phyloP scores from a whole-genome alignment of 1,140 invertebrate genomes.

The Drosophila willistoni region DNA sequence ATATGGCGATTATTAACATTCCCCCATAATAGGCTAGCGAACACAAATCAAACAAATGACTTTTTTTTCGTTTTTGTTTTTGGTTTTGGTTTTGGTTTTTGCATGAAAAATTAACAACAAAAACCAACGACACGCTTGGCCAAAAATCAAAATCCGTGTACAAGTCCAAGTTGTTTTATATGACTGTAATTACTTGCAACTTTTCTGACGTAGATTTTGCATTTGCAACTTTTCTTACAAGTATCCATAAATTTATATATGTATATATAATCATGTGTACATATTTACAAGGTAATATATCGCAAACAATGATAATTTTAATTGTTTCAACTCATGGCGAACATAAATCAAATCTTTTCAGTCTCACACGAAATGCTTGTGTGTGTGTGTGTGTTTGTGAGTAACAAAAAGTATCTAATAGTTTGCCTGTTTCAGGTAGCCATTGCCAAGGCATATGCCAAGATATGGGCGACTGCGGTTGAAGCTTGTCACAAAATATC shows the following conservation, averaged over 20 bases:
- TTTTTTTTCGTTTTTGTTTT: slow-evolving; percentile 10
- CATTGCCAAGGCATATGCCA: slow-evolving; percentile 36
- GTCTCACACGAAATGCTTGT: slow-evolving; percentile 32
- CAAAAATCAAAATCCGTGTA: background rate
- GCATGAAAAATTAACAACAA: slow-evolving; percentile 38
- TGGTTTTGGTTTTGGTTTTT: background rate
- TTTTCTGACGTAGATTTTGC: slow-evolving; percentile 27
- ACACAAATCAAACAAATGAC: slow-evolving; percentile 5
- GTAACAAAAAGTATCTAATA: slow-evolving; percentile 78
- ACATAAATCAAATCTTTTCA: slow-evolving; percentile 72
- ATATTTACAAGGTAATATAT: slow-evolving; percentile 34
- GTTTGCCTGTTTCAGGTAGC: slow-evolving; percentile 64
- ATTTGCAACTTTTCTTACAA: slow-evolving; percentile 4
- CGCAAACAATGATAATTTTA: slow-evolving; percentile 63
- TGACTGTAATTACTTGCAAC: slow-evolving; percentile 53
- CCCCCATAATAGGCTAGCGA: slow-evolving; percentile 18
- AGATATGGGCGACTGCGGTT: slow-evolving; percentile 36
- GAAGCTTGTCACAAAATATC: slow-evolving; percentile 65
- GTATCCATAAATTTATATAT: background rate
- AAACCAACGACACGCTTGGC: background rate
- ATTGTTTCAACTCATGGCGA: slow-evolving; percentile 59
- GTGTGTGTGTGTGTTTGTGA: slow-evolving; percentile 37
- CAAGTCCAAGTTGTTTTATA: slow-evolving; percentile 33
- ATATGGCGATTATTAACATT: slow-evolving; percentile 71
- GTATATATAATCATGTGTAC: background rate